These are phyloP conservation scores for Sebastes umbrosus DNA, from an alignment of 2,797 vertebrate genomes.

Conservation along the genomic window DNA sequence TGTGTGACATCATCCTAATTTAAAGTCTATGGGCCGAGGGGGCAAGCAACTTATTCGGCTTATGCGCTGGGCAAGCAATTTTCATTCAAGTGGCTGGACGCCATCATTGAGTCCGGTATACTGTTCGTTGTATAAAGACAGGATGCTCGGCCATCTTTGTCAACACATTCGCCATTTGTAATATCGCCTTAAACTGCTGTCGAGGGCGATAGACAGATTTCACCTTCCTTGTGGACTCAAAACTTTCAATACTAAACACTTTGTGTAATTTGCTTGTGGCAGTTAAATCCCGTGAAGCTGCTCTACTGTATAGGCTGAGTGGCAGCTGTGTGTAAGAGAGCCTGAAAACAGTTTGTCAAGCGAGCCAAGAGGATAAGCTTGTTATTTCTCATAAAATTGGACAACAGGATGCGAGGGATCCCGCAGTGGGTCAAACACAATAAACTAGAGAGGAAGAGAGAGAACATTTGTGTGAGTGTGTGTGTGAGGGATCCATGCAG, in stretches of 20 bases:
- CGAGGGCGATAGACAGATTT: background rate
- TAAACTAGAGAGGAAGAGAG: constrained; percentile 62
- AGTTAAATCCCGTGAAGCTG: background rate
- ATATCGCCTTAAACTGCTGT: background rate
- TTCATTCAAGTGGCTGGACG: background rate
- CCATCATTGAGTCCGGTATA: background rate
- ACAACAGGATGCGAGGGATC: constrained; percentile 75
- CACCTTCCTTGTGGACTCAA: background rate
- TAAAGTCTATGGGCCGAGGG: background rate
- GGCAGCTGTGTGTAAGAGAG: constrained; percentile 16
- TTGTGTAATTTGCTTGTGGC: background rate
- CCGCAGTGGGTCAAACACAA: constrained; percentile 68
- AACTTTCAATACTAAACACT: background rate
- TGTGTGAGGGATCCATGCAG: constrained; percentile 32
- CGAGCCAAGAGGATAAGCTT: constrained; percentile 53
- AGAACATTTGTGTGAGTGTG: constrained; percentile 27
- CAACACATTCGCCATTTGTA: background rate
- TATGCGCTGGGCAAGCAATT: background rate
- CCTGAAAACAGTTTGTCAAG: constrained; percentile 21
- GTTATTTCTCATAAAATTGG: constrained; percentile 69
- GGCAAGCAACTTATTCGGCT: background rate
- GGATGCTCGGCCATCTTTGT: background rate
- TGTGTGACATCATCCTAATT: background rate
- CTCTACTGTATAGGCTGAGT: background rate
- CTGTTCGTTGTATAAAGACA: background rate